A percentile compares a stretch with the other conserved stretches of the same genome.
phyloP scores from a whole-genome alignment of 2,113 vertebrate species.

The Indicator maculatus region DNA sequence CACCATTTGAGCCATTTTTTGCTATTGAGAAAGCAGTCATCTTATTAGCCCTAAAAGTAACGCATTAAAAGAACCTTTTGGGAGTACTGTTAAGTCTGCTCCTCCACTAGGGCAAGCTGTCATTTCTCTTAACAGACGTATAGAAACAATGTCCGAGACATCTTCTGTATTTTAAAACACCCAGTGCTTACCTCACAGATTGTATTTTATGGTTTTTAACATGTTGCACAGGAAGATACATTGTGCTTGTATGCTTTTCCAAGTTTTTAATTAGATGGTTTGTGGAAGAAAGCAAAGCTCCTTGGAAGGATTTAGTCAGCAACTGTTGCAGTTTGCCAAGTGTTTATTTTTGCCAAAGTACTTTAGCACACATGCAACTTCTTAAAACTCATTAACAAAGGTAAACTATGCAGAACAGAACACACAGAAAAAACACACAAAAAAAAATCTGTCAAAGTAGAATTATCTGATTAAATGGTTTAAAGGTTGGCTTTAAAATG shows the following conservation, averaged over 20 bases:
- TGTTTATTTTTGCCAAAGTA: not conserved
- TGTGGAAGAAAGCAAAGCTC: not conserved
- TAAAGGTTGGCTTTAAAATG: slow-evolving; percentile 6
- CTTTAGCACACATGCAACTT: rapidly evolving
- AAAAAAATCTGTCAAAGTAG: not conserved
- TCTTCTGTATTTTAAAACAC: rapidly evolving
- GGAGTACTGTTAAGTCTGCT: rapidly evolving
- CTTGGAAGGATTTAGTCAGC: not conserved
- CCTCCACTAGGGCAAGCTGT: not conserved
- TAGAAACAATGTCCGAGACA: rapidly evolving
- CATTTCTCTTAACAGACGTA: rapidly evolving
- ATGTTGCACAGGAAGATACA: rapidly evolving
- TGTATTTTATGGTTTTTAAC: rapidly evolving
- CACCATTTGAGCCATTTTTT: rapidly evolving
- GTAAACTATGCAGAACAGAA: not conserved
- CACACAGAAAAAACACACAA: not conserved
- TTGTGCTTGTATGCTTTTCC: not conserved
- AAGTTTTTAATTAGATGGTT: not conserved
- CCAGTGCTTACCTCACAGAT: rapidly evolving
- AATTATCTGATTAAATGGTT: not conserved
- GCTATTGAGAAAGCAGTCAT: rapidly evolving
- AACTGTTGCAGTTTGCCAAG: not conserved
- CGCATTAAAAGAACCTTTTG: rapidly evolving
- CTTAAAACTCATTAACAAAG: not conserved
- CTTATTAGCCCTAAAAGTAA: rapidly evolving